Evolutionary conservation across 2,113 vertebrate species (phyloP).

Genomic region (Eclectus roratus): DNA sequence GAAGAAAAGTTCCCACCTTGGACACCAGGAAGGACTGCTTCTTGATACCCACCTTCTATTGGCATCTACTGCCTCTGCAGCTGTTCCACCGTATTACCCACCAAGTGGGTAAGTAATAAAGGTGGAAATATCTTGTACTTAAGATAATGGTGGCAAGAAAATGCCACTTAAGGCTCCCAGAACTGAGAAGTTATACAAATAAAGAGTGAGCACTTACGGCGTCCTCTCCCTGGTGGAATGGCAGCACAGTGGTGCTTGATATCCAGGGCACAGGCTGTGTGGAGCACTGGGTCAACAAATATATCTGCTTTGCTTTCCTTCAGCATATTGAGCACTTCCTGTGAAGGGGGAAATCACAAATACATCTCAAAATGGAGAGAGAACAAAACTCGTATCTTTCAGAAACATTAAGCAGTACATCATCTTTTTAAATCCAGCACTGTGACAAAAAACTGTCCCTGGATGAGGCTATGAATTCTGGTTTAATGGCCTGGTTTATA

Average conservation of each 20-base stretch:
- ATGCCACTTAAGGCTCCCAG: neutral
- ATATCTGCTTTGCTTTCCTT: constrained; percentile 99
- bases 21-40: neutral
- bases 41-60: neutral
- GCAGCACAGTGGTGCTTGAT: constrained; percentile 98
- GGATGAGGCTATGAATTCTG: neutral
- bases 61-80: neutral
- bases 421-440: neutral
- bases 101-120: neutral
- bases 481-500: neutral
- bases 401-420: no score
- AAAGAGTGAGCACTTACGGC: constrained; percentile 81
- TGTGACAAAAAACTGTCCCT: neutral
- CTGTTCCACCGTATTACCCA: neutral
- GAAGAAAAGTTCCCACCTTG: neutral
- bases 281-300: constrained; percentile 96
- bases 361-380: neutral
- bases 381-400: neutral
- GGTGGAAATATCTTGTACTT: neutral
- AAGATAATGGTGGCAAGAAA: neutral
- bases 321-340: constrained; percentile 98
- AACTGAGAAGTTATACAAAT: neutral
- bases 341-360: neutral
- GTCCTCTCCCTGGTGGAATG: constrained; percentile 91
- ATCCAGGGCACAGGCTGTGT: constrained; percentile 96